Base-by-base conservation (phyloP, 2,113 vertebrate genomes). In the Catharus minimus region DNA sequence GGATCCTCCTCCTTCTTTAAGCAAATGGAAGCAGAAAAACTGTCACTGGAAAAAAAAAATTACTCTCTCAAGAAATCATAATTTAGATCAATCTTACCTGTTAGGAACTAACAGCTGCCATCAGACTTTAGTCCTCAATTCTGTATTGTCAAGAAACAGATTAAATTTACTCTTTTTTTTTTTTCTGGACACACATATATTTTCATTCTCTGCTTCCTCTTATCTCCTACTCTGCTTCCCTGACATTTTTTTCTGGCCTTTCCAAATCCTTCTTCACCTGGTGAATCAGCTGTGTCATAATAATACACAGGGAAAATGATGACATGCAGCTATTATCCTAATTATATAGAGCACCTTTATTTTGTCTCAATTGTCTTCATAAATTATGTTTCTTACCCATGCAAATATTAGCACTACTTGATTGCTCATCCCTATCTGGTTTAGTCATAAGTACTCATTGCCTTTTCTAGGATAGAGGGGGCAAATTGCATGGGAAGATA, bases 11-110 rank as follows among this genome's bases (percentile, higher is more conserved):
- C 72, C 76, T 74, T 38, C 68, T 88, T 94, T 88, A 94, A 88
- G 86, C 62, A 94, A 92, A 90, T 82, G 50, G 73, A 92, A 90
- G 79, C 62, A 90, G 77, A 90, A 89, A 76, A 89, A 67, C 61
- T 81, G 66, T 74, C 12, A 13, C 36, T 1, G 6, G 36, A 6
- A 64, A 75, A 53, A 64, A 79, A 79, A 94, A 87, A 88, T 50
- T 88, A n/a, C 66, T 53, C 62, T 75, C 62, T 86, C 50, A 66
- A 55, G 66, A 86, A 94, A 32, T 62, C 9, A 5, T 84, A 94
- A 94, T 93, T 92, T 78, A 91, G 41, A 92, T 90, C 90, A 94
- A 84, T 75, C 61, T 46, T 76, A 68, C 69, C 69, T 86, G 41
- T 93, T 92, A 79, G 55, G 61, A 92, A 68, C 53, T 69, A 95